Evolutionary conservation across 2,113 vertebrate species (phyloP), one percentile per base, ranked within the genome.

Genomic region (Cygnus buccinator): DNA sequence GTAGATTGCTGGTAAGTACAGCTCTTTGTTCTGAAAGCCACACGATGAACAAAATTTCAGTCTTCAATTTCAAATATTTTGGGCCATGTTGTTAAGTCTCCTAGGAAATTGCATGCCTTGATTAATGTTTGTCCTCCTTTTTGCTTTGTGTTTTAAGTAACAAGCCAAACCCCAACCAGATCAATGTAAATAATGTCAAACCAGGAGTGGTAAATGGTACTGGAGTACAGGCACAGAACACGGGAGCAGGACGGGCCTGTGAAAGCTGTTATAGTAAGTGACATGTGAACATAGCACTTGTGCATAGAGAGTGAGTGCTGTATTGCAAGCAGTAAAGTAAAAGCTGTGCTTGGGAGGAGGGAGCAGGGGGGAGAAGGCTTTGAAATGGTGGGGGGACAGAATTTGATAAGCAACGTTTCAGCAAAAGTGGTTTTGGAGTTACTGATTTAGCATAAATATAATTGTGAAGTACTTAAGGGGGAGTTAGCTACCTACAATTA

Each of bases 111-210:
- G 8, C 33, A 19, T 81, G 59, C 43, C 25, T 95, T 13, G 22
- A 22, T 76, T 96, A 96, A 96, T 41, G 6, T 70, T 91, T 93
- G 33, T 65, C 43, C 4, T 85, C 78, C n/a, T 87, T 85, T 94
- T 94, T 96, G 84, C 84, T 94, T 95, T 97, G 39, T 91, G 62
- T 96, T 91, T 87, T 28, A 97, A 99, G 99, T 95, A 99, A 99
- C 98, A 99, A 99, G 97, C 99, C 99, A 92, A 99, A 99, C 93
- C 99, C 99, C 44, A 99, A 99, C 98, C 99, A 99, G 98, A 99
- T 99, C 97, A 99, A 98, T 94, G 96, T 97, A 95, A 99, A 98
- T 98, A 99, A 95, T 44, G 94, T 99, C 82, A 99, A 99, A 91
- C 98, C 99, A 35, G 98, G 99, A 76, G 98, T 99, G 97, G 98